Conservation (phyloP, 1,140 invertebrate species). For the Psilanteris sp. region DNA sequence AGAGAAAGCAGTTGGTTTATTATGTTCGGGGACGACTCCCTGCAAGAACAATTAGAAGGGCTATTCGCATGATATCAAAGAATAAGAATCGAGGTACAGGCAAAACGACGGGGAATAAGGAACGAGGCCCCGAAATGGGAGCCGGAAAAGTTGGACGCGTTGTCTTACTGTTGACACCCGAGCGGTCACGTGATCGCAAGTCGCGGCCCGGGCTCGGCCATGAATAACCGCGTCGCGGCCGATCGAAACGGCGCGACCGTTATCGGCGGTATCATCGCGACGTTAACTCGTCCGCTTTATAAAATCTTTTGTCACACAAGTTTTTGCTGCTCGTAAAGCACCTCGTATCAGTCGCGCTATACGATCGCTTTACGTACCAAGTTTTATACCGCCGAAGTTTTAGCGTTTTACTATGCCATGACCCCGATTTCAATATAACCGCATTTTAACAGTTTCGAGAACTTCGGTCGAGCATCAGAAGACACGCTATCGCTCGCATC, state of each 20-base stretch:
- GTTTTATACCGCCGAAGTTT: constrained; percentile 59
- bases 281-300: constrained; percentile 43
- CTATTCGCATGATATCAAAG: constrained; percentile 66
- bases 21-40: constrained; percentile 66
- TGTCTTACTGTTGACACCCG: too few relatives aligned
- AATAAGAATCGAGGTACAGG: constrained; percentile 62
- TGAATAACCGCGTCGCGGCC: constrained; percentile 18
- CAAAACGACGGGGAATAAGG: constrained; percentile 58
- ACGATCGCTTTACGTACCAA: constrained; percentile 54
- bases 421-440: constrained; percentile 60
- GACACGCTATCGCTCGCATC: constrained; percentile 48
- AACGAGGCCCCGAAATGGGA: constrained; percentile 43
- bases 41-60: constrained; percentile 67
- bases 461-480: constrained; percentile 36
- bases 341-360: constrained; percentile 52
- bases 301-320: constrained; percentile 55
- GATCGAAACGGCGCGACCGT: constrained; percentile 20
- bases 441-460: constrained; percentile 54
- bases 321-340: constrained; percentile 59
- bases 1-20: constrained; percentile 66
- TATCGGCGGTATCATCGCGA: constrained; percentile 28
- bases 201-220: too few relatives aligned
- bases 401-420: constrained; percentile 56
- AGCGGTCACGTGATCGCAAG: too few relatives aligned
- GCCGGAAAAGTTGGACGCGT: constrained; percentile 22